Evolutionary conservation across 2,888 invertebrate species (phyloP), one percentile per base, ranked within the genome.

Genomic region (Xestia xanthographa): DNA sequence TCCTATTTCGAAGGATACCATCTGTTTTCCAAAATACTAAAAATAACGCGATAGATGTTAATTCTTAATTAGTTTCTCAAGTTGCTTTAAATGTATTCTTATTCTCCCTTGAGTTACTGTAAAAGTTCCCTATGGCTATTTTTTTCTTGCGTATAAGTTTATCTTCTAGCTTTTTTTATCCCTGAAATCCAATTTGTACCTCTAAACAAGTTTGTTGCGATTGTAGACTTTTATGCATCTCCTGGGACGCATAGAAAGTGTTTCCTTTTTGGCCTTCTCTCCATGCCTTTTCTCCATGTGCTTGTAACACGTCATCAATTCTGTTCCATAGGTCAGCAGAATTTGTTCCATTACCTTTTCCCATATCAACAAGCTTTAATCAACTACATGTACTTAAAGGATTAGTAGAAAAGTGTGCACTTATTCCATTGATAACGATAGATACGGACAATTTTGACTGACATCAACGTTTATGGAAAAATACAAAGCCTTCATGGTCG

Each of bases 391-490:
- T 77, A 77, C 82, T 86, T 53, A 68, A 78, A 66, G 78, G 87
- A 84, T 80, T 84, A 78, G 65, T 53, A 53, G 66, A 82, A 88
- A 86, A 80, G 73, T 78, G 72, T 58, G 72, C 79, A 82, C 87
- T 86, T 82, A 80, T 66, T 50, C 63, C 43, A 22, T 3, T 71
- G 86, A 86, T 86, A 86, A 77, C 77, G 38, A 29, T 56, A 66
- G 84, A 84, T 86, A 88, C 17, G 66, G n/a, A 41, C 34, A 62
- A 72, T 72, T 78, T 73, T 88, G 82, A 88, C 78, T 86, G 88
- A 82, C 87, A 82, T n/a, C 34, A 38, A 72, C 48, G 12, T 76
- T 63, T 66, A 68, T 78, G 85, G 86, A 84, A 84, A 84, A 83
- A 66, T 50, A 83, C 73, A 20, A 69, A 69, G 56, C 50, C 58